phyloP scores from a whole-genome alignment of 2,888 invertebrate genomes.

The Nebria brevicollis region DNA sequence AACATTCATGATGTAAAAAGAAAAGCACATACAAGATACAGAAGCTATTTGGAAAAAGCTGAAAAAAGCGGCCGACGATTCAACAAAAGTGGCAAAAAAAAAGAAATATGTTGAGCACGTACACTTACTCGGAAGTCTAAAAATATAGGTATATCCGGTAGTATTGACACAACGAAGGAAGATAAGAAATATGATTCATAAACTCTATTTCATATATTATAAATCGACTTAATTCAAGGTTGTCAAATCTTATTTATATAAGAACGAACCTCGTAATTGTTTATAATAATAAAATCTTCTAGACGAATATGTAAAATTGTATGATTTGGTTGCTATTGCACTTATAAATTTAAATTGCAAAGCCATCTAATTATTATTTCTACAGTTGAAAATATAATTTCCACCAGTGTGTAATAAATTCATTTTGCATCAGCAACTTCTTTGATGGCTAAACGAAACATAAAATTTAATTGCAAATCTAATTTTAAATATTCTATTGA shows the following conservation, averaged over 20 bases:
- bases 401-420: background rate
- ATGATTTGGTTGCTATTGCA: too few species aligned
- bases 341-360: too few species aligned
- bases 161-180: background rate
- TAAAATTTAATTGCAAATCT: background rate
- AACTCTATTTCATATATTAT: background rate
- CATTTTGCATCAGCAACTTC: background rate
- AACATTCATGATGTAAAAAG: conserved; percentile 32
- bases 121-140: conserved; percentile 13
- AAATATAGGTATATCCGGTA: conserved; percentile 12
- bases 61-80: background rate
- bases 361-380: background rate
- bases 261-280: too few species aligned
- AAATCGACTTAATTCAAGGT: background rate
- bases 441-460: background rate
- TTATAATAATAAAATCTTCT: too few species aligned
- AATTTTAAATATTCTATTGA: background rate
- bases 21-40: conserved; percentile 6
- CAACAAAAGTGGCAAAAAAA: conserved; percentile 29
- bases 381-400: background rate
- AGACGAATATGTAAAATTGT: too few species aligned
- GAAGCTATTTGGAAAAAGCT: background rate
- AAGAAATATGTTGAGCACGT: conserved; percentile 25
- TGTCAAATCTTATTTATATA: too few species aligned
- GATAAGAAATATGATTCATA: background rate